phyloP scores from a whole-genome alignment of 2,888 invertebrate genomes.

The Pachliopta kotzebuea region DNA sequence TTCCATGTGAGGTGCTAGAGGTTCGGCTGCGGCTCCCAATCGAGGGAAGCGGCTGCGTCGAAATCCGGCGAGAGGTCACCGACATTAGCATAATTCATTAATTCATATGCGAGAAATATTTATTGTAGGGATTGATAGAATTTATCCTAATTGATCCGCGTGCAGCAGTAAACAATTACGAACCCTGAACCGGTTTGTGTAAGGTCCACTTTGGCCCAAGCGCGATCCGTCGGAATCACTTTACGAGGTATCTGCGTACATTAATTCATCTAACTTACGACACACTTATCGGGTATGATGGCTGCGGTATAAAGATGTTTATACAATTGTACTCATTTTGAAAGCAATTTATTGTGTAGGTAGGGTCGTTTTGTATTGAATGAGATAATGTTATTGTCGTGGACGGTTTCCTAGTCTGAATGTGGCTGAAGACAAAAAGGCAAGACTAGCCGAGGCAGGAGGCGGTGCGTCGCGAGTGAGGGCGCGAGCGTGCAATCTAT shows the following conservation, averaged over 20 bases:
- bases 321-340: slow-evolving; percentile 24
- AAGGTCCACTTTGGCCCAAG: neutral
- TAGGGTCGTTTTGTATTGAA: neutral
- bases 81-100: slow-evolving; percentile 20
- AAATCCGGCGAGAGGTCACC: slow-evolving; percentile 17
- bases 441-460: neutral
- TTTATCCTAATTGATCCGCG: slow-evolving; percentile 18
- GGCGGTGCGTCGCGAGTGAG: neutral
- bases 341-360: slow-evolving; percentile 22
- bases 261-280: slow-evolving; percentile 26
- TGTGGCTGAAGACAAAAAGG: slow-evolving; percentile 5
- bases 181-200: neutral
- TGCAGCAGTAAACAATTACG: neutral
- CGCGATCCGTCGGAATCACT: neutral
- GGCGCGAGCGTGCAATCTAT: neutral
- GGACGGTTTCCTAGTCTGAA: slow-evolving; percentile 12
- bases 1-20: too few species aligned
- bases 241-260: slow-evolving; percentile 27
- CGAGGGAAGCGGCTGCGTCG: slow-evolving; percentile 8
- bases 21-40: neutral
- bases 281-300: slow-evolving; percentile 27
- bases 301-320: slow-evolving; percentile 26
- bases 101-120: slow-evolving; percentile 20
- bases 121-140: slow-evolving; percentile 19
- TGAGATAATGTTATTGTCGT: slow-evolving; percentile 27